Evolutionary conservation across 2,888 invertebrate genomes (phyloP).

Genomic region (Xestia c-nigrum): DNA sequence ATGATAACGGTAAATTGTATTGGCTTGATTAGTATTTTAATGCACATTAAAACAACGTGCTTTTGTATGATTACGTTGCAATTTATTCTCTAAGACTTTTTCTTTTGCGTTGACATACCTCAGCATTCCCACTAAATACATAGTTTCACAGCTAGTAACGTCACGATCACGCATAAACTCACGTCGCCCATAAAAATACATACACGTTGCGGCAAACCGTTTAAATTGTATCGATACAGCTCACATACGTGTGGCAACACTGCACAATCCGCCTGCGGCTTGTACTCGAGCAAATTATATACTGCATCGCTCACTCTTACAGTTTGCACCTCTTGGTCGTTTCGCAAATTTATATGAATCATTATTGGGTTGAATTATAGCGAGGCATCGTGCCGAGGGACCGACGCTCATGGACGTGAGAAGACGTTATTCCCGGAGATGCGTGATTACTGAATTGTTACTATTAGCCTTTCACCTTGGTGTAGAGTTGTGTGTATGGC

Average conservation of each 20-base stretch:
- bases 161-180: slow-evolving; percentile 39
- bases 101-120: slow-evolving; percentile 11
- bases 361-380: slow-evolving; percentile 86
- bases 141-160: slow-evolving; percentile 28
- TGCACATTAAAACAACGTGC: not conserved
- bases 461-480: slow-evolving; percentile 63
- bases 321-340: slow-evolving; percentile 86
- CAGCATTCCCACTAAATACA: slow-evolving; percentile 23
- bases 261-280: slow-evolving; percentile 77
- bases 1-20: slow-evolving; percentile 32
- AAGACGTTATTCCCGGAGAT: slow-evolving; percentile 68
- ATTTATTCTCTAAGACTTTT: not conserved
- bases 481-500: slow-evolving; percentile 45
- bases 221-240: slow-evolving; percentile 67
- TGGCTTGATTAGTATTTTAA: not conserved
- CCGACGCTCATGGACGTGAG: slow-evolving; percentile 71
- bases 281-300: slow-evolving; percentile 81
- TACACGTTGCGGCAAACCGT: slow-evolving; percentile 51
- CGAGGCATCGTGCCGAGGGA: slow-evolving; percentile 76
- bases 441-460: slow-evolving; percentile 64
- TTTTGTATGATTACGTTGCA: not conserved
- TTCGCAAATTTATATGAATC: slow-evolving; percentile 86
- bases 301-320: slow-evolving; percentile 80
- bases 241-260: slow-evolving; percentile 67
- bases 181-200: slow-evolving; percentile 60